These are phyloP conservation scores for Chlorodrepanis virens DNA, from an alignment of 2,113 vertebrate species.

Conservation along the genomic window DNA sequence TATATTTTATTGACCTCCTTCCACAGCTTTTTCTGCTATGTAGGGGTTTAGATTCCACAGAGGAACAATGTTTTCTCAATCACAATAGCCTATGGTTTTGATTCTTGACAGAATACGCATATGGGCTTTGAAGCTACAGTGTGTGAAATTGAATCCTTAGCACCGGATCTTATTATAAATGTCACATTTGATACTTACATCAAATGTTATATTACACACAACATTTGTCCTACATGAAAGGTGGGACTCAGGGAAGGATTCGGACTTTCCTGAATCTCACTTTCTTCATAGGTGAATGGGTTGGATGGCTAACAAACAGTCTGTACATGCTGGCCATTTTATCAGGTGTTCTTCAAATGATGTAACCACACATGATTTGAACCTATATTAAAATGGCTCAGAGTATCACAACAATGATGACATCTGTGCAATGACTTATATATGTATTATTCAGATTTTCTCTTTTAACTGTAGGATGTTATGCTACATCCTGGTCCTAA, in stretches of 20 bases:
- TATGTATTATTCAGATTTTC: neutral
- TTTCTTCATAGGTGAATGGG: neutral
- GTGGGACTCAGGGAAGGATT: neutral
- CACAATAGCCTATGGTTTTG: slow-evolving; percentile 41
- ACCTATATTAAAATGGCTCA: neutral
- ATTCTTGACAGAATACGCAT: slow-evolving; percentile 49
- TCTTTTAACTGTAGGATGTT: neutral
- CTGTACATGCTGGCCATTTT: neutral
- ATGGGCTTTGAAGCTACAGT: neutral
- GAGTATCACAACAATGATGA: neutral
- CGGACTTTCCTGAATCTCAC: neutral
- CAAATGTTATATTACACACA: slow-evolving; percentile 25
- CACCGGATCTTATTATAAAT: slow-evolving; percentile 50
- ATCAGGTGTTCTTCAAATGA: neutral
- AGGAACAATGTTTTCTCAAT: slow-evolving; percentile 32
- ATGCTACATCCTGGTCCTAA: neutral
- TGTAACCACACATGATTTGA: neutral
- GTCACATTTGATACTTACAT: slow-evolving; percentile 39
- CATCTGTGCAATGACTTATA: neutral
- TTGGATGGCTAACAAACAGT: neutral
- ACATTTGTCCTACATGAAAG: slow-evolving; percentile 25
- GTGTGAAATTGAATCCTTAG: slow-evolving; percentile 58
- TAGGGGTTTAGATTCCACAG: neutral
- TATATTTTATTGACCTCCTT: neutral
- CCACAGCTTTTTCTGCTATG: neutral